Conservation (phyloP, 2,113 vertebrate species). For the Tetraodon nigroviridis region DNA sequence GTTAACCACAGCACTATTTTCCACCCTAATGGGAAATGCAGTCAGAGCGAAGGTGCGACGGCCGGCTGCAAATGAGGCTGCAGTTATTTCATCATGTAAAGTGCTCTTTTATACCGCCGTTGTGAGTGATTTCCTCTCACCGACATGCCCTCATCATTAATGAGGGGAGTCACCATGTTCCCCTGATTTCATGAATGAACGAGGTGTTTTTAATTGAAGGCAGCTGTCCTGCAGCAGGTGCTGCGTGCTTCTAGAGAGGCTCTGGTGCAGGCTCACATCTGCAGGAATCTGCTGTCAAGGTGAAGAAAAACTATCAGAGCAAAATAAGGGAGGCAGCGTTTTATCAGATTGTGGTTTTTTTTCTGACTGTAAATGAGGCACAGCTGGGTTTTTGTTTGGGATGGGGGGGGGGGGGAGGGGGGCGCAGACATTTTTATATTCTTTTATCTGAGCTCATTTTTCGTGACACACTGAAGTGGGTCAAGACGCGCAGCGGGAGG, state of each 20-base stretch:
- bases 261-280: neutral
- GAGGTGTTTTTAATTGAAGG: neutral
- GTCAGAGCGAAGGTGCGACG: constrained; percentile 6
- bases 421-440: constrained; percentile 14
- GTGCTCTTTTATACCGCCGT: constrained; percentile 28
- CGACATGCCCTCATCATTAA: neutral
- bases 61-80: constrained; percentile 44
- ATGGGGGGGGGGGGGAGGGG: constrained; percentile 16
- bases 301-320: constrained; percentile 28
- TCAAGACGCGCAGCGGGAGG: constrained; percentile 13
- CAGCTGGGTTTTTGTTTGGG: neutral
- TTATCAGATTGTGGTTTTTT: constrained; percentile 2
- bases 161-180: neutral
- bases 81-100: constrained; percentile 53
- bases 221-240: neutral
- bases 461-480: constrained; percentile 21
- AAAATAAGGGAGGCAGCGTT: neutral
- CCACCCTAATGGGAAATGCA: constrained; percentile 6
- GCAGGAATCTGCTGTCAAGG: neutral
- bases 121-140: constrained; percentile 36
- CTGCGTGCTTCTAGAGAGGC: constrained; percentile 7
- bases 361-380: neutral
- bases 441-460: constrained; percentile 15
- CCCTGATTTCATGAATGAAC: neutral
- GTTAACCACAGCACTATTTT: constrained; percentile 10